phyloP scores from a whole-genome alignment of 1,140 invertebrate genomes.

The Diuraphis noxia region DNA sequence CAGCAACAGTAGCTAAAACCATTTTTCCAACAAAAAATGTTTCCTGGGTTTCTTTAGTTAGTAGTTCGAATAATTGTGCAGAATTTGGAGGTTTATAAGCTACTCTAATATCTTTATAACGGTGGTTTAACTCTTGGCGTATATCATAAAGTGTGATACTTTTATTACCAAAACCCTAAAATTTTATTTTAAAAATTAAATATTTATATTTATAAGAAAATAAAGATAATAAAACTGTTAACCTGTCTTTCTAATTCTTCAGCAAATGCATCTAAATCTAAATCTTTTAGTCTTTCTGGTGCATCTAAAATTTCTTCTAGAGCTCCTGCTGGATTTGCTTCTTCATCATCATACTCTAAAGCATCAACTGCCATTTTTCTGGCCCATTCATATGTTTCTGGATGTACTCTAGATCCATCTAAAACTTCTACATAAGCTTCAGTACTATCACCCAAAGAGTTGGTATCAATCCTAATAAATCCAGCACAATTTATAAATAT shows the following conservation, averaged over 20 bases:
- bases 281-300: constrained; percentile 91
- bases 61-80: constrained; percentile 90
- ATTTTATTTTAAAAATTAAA: constrained; percentile 55
- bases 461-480: constrained; percentile 98
- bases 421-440: constrained; percentile 95
- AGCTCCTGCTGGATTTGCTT: constrained; percentile 92
- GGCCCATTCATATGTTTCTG: constrained; percentile 99
- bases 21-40: constrained; percentile 93
- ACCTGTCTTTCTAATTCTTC: constrained; percentile 93
- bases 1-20: constrained; percentile 74
- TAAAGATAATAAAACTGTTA: not conserved
- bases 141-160: constrained; percentile 98
- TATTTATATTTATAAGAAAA: constrained; percentile 18
- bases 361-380: constrained; percentile 99
- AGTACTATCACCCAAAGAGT: constrained; percentile 88
- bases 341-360: constrained; percentile 93
- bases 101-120: constrained; percentile 91
- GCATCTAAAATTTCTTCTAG: constrained; percentile 96
- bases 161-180: constrained; percentile 89
- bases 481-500: constrained; percentile 99
- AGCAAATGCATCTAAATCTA: constrained; percentile 98
- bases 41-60: constrained; percentile 95
- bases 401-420: constrained; percentile 97
- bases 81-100: constrained; percentile 77
- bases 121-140: constrained; percentile 88